Evolutionary conservation across 2,797 vertebrate genomes (phyloP).

Genomic region (Pteronotus mesoamericanus): DNA sequence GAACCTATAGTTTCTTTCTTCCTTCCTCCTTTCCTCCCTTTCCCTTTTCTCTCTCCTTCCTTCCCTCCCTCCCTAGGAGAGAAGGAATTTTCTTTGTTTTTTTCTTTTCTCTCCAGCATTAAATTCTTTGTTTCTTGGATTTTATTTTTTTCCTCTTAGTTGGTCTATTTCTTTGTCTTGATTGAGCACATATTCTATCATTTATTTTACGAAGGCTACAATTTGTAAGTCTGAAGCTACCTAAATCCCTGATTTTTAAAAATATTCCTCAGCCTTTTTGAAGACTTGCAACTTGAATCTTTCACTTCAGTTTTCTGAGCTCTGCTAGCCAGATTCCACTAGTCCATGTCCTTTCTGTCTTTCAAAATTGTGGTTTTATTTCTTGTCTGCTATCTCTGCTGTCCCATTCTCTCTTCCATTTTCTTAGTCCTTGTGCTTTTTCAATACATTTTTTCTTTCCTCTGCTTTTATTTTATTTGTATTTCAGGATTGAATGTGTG

Average conservation of each 20-base stretch:
- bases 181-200: neutral
- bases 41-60: neutral
- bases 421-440: neutral
- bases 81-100: neutral
- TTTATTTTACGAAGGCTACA: neutral
- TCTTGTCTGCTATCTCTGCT: neutral
- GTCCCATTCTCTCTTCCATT: neutral
- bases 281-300: neutral
- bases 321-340: neutral
- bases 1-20: neutral
- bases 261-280: neutral
- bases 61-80: fast-evolving
- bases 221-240: neutral
- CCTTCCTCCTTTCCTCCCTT: neutral
- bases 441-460: neutral
- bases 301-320: neutral
- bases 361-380: neutral
- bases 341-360: neutral
- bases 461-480: neutral
- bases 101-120: neutral
- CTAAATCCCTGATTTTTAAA: neutral
- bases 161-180: neutral
- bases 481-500: neutral
- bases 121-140: neutral
- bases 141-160: neutral